phyloP scores from a whole-genome alignment of 2,113 vertebrate genomes.

The Bufo bufo region DNA sequence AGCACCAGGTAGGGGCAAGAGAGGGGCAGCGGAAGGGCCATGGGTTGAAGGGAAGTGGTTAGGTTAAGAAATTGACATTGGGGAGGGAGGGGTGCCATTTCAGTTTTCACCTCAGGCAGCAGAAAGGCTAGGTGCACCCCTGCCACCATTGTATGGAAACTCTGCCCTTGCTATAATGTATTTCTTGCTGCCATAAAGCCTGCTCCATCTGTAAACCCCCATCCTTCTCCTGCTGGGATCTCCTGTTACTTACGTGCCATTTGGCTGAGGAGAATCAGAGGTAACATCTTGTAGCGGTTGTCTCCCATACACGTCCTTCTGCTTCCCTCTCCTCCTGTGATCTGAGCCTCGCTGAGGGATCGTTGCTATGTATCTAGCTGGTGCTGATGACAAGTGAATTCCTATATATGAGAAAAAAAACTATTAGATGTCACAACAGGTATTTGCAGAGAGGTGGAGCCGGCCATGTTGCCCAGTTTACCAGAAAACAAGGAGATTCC shows the following conservation, averaged over 20 bases:
- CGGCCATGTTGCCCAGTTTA: neutral
- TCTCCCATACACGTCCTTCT: neutral
- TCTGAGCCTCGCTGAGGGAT: neutral
- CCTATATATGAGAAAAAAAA: slow-evolving; percentile 24
- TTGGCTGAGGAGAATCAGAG: neutral
- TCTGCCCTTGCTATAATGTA: too few species aligned
- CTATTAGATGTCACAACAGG: slow-evolving; percentile 26
- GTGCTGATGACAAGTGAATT: slow-evolving; percentile 3
- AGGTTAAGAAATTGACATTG: too few species aligned
- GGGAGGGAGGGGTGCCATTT: too few species aligned
- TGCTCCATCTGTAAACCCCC: too few species aligned
- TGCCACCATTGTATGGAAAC: too few species aligned
- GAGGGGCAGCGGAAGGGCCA: too few species aligned
- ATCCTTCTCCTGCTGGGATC: too few species aligned
- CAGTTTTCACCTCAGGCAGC: too few species aligned
- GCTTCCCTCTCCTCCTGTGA: neutral
- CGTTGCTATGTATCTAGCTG: neutral
- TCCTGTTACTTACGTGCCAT: slow-evolving; percentile 23
- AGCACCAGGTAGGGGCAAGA: too few species aligned
- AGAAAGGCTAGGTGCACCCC: too few species aligned
- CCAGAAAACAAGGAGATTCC: neutral
- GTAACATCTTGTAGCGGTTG: neutral
- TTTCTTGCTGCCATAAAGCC: too few species aligned
- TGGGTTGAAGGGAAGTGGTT: too few species aligned
- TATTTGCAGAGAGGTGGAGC: neutral